Evolutionary conservation across 2,797 vertebrate species (phyloP), one percentile per base, ranked within the genome.

Genomic region (Tragelaphus eurycerus): DNA sequence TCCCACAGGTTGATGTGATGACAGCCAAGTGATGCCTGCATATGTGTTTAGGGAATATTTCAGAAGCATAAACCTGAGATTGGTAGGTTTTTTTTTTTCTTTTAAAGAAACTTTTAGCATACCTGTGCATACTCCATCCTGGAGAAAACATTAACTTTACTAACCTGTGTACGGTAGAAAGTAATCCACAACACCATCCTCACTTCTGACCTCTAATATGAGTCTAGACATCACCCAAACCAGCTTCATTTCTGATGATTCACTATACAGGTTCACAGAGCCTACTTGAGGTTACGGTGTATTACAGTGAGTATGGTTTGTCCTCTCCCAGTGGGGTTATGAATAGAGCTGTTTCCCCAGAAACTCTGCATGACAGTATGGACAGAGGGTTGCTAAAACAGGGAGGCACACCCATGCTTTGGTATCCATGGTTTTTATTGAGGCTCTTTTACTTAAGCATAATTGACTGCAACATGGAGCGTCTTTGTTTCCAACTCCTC

Each of bases 1-100:
- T 64, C 46, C 74, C 27, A 34, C 3, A 4, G 8, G 31, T 38
- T 0, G 54, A 4, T 1, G 1, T 54, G 27, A 7, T 14, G 12
- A 89, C 11, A 60, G 16, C 25, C 46, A 29, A 8, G 54, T 16
- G 1, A 15, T 43, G 4, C 38, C 31, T 86, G 21, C 11, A 23
- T 2, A 3, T 54, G 6, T 86, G 14, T 9, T 8, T 9, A 62
- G 23, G 21, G 11, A n/a, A 11, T 52, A 57, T 82, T 84, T 59
- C 19, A 89, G 23, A 60, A 55, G n/a, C 88, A 74, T 25, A 81
- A 46, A 19, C 2, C 3, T 90, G 31, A 78, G 15, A 83, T 84
- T 43, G 82, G 46, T 29, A 83, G 25, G 9, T 6, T 82, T 3
- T 2, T 67, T 62, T 55, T 14, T 55, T 19, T 81, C 12, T 89